Conservation (phyloP, 2,113 vertebrate genomes). For the Empidonax traillii region DNA sequence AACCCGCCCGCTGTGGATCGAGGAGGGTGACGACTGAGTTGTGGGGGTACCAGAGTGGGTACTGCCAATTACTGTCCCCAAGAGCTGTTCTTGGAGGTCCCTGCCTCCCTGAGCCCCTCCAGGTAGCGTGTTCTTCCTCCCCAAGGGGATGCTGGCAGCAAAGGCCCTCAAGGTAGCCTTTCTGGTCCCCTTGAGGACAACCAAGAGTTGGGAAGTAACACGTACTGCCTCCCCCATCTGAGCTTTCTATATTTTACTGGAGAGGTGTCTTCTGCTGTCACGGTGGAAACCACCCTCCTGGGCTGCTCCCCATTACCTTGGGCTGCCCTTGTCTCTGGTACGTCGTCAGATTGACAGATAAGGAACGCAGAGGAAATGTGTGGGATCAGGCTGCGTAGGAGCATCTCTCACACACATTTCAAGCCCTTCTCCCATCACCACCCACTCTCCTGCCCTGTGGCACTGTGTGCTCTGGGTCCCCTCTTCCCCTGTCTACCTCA, state of each 20-base stretch:
- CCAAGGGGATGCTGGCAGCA: background rate
- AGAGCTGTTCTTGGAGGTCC: background rate
- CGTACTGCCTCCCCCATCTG: fast-evolving
- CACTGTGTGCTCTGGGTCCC: background rate
- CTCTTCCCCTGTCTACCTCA: background rate
- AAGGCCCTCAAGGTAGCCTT: background rate
- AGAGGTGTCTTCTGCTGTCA: fast-evolving
- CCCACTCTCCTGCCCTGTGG: background rate
- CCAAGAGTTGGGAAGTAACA: background rate
- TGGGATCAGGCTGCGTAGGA: background rate
- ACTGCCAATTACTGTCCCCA: background rate
- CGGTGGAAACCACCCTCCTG: background rate
- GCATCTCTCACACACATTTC: background rate
- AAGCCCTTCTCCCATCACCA: background rate
- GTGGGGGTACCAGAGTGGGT: background rate
- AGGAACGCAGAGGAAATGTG: background rate
- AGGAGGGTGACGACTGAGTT: slow-evolving; percentile 32
- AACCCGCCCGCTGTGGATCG: slow-evolving; percentile 73
- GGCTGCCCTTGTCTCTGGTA: background rate
- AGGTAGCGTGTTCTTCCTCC: background rate
- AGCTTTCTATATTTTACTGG: background rate
- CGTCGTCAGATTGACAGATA: fast-evolving
- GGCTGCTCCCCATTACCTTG: background rate
- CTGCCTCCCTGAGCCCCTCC: background rate
- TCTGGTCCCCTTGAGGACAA: background rate